These are phyloP conservation scores for Cavia porcellus DNA, from an alignment of 2,113 vertebrate genomes.

Conservation along the genomic window DNA sequence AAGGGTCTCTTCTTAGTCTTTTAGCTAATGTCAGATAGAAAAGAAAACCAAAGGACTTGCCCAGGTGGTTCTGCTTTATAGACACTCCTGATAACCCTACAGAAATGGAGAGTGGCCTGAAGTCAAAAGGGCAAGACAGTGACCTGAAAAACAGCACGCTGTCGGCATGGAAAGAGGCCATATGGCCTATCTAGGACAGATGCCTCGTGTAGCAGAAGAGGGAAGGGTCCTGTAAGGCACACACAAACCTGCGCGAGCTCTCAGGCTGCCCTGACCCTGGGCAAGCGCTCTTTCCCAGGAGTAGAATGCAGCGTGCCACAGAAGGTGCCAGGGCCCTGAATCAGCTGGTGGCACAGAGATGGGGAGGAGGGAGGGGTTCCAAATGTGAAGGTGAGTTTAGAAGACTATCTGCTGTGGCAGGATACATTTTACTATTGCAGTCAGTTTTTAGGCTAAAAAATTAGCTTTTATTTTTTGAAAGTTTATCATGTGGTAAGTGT, in stretches of 20 bases:
- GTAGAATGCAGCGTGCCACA: too few species aligned
- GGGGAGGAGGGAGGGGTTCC: neutral
- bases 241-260: neutral
- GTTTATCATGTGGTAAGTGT: neutral
- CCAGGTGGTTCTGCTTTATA: neutral
- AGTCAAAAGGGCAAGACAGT: neutral
- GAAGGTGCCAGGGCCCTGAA: neutral
- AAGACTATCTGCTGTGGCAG: neutral
- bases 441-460: neutral
- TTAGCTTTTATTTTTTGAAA: neutral
- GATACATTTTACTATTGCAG: neutral
- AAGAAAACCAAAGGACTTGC: neutral
- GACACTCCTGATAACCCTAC: neutral
- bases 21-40: neutral
- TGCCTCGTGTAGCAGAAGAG: neutral
- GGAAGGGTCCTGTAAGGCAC: neutral
- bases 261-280: neutral
- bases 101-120: neutral
- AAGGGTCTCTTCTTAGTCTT: neutral
- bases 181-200: neutral
- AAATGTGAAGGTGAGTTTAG: neutral
- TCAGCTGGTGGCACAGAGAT: neutral
- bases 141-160: conserved; percentile 6
- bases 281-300: neutral
- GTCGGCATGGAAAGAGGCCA: neutral